Evolutionary conservation across 2,797 vertebrate species (phyloP).

Genomic region (Mastacembelus armatus): DNA sequence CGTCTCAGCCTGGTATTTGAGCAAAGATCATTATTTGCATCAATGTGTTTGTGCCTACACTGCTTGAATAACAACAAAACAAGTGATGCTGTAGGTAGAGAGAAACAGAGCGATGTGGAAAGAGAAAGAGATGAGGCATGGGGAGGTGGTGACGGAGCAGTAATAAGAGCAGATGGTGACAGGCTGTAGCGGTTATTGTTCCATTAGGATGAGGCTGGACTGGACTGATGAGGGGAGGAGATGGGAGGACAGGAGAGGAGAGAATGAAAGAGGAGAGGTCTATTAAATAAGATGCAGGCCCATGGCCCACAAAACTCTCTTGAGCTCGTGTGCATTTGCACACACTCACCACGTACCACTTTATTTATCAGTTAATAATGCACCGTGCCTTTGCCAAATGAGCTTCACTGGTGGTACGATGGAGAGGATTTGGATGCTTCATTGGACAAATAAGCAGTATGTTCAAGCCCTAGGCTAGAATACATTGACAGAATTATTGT

Average conservation of each 20-base stretch:
- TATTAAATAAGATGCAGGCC: slow-evolving; percentile 65
- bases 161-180: slow-evolving; percentile 74
- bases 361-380: slow-evolving; percentile 78
- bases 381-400: slow-evolving; percentile 70
- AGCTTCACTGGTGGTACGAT: slow-evolving; percentile 53
- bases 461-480: slow-evolving; percentile 65
- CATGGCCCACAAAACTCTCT: slow-evolving; percentile 49
- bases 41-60: slow-evolving; percentile 5
- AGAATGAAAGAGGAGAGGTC: slow-evolving; percentile 30
- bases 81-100: slow-evolving; percentile 23
- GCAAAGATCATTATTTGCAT: slow-evolving; percentile 28
- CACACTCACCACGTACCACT: slow-evolving; percentile 55
- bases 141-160: slow-evolving; percentile 39
- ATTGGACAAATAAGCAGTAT: slow-evolving; percentile 74
- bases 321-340: slow-evolving; percentile 26
- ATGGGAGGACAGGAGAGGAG: background rate
- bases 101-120: slow-evolving; percentile 9
- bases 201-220: slow-evolving; percentile 68
- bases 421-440: slow-evolving; percentile 67
- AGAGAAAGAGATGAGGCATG: slow-evolving; percentile 6
- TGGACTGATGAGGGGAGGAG: slow-evolving; percentile 42
- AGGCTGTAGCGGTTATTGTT: slow-evolving; percentile 74
- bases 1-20: slow-evolving; percentile 25
- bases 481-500: slow-evolving; percentile 70
- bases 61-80: slow-evolving; percentile 28